These are phyloP conservation scores for Dryocosmus kuriphilus DNA, from an alignment of 2,888 invertebrate species.

Conservation along the genomic window DNA sequence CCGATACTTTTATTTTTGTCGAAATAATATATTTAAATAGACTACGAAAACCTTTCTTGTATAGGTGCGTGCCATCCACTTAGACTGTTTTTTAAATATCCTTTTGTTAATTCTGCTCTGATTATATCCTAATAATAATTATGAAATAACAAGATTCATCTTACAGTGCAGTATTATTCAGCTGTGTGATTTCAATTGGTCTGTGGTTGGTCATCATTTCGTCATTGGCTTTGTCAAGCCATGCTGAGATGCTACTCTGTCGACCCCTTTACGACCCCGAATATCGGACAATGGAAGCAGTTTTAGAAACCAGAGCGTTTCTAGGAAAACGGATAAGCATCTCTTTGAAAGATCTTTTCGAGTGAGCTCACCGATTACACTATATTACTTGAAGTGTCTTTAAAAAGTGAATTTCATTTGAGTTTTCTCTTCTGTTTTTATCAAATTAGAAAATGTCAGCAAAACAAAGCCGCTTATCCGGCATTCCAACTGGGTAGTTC, in stretches of 20 bases:
- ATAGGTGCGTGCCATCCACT: no score
- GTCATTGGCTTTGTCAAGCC: constrained; percentile 82
- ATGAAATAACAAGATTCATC: background rate
- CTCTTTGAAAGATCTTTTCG: constrained; percentile 80
- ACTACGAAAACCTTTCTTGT: no score
- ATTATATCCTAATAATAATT: background rate
- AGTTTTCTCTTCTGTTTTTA: background rate
- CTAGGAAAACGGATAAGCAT: constrained; percentile 77
- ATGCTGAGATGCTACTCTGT: constrained; percentile 85
- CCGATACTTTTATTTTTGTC: no score
- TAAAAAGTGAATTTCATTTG: background rate
- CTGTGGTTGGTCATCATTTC: constrained; percentile 82
- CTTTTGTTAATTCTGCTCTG: no score
- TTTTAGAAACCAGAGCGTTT: constrained; percentile 80
- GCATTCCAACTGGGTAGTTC: constrained; percentile 86
- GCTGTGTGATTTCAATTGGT: constrained; percentile 81
- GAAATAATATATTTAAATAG: no score
- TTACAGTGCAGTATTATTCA: constrained; percentile 76
- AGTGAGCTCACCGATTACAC: constrained; percentile 73
- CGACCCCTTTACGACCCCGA: constrained; percentile 85
- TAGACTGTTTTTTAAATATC: no score
- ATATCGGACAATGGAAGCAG: constrained; percentile 82
- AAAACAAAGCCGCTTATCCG: constrained; percentile 85
- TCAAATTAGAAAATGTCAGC: constrained; percentile 83
- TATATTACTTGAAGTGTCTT: background rate